Evolutionary conservation across 2,888 invertebrate genomes (phyloP).

Genomic region (Dryococelus australis): DNA sequence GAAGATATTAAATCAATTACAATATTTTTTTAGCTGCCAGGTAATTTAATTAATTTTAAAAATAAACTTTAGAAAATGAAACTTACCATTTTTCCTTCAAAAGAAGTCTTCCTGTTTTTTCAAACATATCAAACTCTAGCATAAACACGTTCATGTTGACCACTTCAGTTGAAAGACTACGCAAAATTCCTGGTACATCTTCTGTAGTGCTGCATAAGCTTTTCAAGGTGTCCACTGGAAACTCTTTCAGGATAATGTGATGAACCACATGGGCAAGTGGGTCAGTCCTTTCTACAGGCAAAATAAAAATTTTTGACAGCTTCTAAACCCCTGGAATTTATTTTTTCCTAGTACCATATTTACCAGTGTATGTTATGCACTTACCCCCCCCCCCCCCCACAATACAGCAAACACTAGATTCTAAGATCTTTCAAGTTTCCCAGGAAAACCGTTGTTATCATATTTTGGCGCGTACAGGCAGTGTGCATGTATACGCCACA

Average conservation of each 20-base stretch:
- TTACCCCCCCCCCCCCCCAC: too few relatives aligned
- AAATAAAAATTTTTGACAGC: not conserved
- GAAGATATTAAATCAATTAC: too few relatives aligned
- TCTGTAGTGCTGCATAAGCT: not conserved
- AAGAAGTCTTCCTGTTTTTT: not conserved
- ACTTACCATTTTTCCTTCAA: constrained; percentile 27
- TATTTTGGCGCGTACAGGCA: too few relatives aligned
- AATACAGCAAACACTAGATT: too few relatives aligned
- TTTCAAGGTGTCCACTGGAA: not conserved
- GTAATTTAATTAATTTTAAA: too few relatives aligned
- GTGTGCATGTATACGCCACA: too few relatives aligned
- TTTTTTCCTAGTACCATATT: too few relatives aligned
- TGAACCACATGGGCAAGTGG: constrained; percentile 5
- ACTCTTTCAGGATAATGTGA: not conserved
- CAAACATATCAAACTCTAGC: constrained; percentile 24
- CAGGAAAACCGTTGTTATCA: too few relatives aligned
- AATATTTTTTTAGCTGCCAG: too few relatives aligned
- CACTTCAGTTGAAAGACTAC: constrained; percentile 20
- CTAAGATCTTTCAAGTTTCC: too few relatives aligned
- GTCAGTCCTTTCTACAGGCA: constrained; percentile 13
- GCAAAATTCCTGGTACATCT: not conserved
- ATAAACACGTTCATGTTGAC: constrained; percentile 1
- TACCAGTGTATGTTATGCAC: too few relatives aligned
- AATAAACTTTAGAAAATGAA: not conserved
- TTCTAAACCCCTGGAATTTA: too few relatives aligned